These are phyloP conservation scores for Tetragnatha montana DNA, from an alignment of 2,888 invertebrate genomes.

Conservation along the genomic window DNA sequence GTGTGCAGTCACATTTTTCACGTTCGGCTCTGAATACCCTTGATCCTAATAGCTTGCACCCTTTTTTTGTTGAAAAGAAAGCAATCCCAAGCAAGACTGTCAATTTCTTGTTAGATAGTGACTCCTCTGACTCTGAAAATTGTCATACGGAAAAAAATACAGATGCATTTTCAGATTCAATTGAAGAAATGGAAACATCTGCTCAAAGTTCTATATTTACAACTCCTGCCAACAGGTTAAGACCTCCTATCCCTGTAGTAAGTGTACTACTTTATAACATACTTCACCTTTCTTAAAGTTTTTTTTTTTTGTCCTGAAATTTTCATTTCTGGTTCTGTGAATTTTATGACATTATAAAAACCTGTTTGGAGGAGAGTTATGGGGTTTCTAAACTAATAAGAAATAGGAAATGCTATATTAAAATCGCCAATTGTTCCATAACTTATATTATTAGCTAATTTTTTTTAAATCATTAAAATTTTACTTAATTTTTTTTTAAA, in stretches of 20 bases:
- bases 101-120: conserved; percentile 50
- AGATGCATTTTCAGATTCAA: neutral
- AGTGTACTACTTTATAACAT: conserved; percentile 1
- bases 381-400: no score
- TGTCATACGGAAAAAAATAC: neutral
- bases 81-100: conserved; percentile 43
- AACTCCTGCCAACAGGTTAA: conserved; percentile 24
- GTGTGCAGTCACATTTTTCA: neutral
- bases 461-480: no score
- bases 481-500: no score
- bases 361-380: no score
- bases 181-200: neutral
- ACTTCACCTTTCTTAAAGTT: neutral
- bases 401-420: no score
- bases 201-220: neutral
- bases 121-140: neutral
- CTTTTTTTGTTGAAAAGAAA: conserved; percentile 27
- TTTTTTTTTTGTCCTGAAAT: no score
- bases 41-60: conserved; percentile 4
- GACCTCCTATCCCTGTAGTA: neutral
- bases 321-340: no score
- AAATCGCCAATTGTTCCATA: no score
- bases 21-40: neutral
- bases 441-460: no score
- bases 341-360: no score